Percentiles rank a stretch among this genome's conserved stretches.
Conservation (phyloP, 2,113 vertebrate species). For the Galemys pyrenaicus region DNA sequence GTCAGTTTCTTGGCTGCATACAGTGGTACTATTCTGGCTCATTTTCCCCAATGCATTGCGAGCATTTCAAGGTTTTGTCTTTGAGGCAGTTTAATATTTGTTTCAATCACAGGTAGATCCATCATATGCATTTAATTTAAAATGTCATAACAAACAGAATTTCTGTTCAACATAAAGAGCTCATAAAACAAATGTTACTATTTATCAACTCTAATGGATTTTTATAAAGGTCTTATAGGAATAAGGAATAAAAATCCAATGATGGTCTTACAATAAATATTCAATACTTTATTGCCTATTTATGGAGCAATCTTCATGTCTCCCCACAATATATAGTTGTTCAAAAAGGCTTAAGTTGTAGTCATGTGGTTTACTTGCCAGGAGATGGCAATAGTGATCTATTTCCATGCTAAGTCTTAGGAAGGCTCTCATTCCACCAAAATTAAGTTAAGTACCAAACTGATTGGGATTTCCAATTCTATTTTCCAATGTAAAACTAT, state of each 20-base stretch:
- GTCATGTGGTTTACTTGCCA: constrained; percentile 82
- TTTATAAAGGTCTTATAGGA: constrained; percentile 82
- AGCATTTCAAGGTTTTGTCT: constrained; percentile 56
- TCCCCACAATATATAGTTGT: constrained; percentile 75
- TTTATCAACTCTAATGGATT: constrained; percentile 83
- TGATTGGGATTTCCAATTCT: constrained; percentile 65
- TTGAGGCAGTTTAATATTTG: constrained; percentile 73
- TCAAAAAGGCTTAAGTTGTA: constrained; percentile 68
- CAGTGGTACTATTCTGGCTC: not conserved
- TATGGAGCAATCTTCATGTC: constrained; percentile 77
- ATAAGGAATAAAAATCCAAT: constrained; percentile 82
- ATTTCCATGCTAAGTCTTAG: constrained; percentile 68
- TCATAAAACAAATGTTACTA: constrained; percentile 80
- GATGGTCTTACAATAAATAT: constrained; percentile 83
- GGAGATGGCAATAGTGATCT: constrained; percentile 89
- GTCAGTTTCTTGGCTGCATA: constrained; percentile 68
- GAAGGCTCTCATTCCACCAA: not conserved
- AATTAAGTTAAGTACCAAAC: constrained; percentile 47
- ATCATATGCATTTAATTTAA: constrained; percentile 83
- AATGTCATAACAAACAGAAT: constrained; percentile 78
- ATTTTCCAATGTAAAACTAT: constrained; percentile 67
- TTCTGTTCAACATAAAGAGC: constrained; percentile 79
- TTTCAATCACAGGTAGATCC: constrained; percentile 81
- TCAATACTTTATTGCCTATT: constrained; percentile 81
- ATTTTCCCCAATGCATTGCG: constrained; percentile 26